These are phyloP conservation scores for Heptranchias perlo DNA, from an alignment of 2,113 vertebrate genomes.

Conservation along the genomic window DNA sequence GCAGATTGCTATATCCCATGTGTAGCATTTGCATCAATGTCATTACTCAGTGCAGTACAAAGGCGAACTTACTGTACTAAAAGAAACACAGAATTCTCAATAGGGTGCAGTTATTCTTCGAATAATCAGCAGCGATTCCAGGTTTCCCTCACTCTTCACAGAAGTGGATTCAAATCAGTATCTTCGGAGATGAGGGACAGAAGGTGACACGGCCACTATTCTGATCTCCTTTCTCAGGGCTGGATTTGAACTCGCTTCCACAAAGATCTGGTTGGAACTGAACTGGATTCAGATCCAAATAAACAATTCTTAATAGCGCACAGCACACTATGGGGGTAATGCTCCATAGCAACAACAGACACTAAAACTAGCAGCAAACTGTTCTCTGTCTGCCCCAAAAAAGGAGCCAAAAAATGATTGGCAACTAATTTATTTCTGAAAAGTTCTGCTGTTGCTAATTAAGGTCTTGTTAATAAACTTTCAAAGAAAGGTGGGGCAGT, in stretches of 20 bases:
- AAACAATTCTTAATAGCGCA: background rate
- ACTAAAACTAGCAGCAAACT: background rate
- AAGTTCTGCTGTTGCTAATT: no score
- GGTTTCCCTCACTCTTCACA: no score
- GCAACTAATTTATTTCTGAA: no score
- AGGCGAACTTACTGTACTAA: background rate
- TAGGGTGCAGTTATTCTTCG: background rate
- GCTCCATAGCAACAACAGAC: background rate
- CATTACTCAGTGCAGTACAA: background rate
- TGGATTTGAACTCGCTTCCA: background rate
- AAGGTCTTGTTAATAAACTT: no score
- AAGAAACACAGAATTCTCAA: background rate
- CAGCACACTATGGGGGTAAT: background rate
- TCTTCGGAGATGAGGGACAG: background rate
- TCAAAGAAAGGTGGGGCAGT: no score
- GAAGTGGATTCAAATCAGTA: no score
- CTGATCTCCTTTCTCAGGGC: background rate
- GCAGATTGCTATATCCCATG: background rate
- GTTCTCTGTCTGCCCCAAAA: background rate
- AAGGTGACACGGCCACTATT: background rate
- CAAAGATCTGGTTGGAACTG: background rate
- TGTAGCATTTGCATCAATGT: background rate
- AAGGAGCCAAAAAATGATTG: background rate
- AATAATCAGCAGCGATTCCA: no score
- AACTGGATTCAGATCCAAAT: background rate